phyloP scores from a whole-genome alignment of 2,113 vertebrate species.

The Pseudonaja textilis region DNA sequence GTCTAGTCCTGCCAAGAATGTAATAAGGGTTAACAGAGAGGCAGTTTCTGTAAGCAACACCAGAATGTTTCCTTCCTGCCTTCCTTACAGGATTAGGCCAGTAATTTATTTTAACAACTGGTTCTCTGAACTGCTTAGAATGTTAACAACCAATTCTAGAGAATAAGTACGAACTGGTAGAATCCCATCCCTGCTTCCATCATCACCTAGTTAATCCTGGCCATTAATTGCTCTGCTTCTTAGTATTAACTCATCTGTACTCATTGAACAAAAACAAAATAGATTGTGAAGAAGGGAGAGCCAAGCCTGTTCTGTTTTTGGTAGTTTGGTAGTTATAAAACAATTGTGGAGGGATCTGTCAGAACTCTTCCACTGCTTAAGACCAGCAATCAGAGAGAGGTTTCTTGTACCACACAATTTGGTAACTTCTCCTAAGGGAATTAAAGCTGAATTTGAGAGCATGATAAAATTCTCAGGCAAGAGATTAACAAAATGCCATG shows the following conservation, averaged over 20 bases:
- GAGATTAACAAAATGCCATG: not conserved
- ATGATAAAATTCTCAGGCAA: not conserved
- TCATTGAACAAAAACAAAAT: not conserved
- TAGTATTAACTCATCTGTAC: constrained; percentile 2
- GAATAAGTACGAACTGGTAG: too few relatives aligned
- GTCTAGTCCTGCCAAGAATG: too few relatives aligned
- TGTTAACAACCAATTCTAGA: too few relatives aligned
- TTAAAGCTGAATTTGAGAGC: not conserved
- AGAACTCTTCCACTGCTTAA: not conserved
- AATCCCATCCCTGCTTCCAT: not conserved
- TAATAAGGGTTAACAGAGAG: too few relatives aligned
- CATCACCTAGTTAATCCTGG: not conserved
- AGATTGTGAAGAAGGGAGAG: not conserved
- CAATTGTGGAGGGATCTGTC: not conserved
- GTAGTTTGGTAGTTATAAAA: not conserved
- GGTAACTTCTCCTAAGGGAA: not conserved
- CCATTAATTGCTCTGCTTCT: not conserved
- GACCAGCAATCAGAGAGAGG: not conserved
- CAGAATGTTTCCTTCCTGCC: too few relatives aligned
- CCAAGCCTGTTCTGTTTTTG: not conserved
- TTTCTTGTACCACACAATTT: not conserved
- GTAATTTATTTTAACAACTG: too few relatives aligned
- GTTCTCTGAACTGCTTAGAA: too few relatives aligned
- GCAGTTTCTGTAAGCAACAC: too few relatives aligned
- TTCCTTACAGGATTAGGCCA: too few relatives aligned